Evolutionary conservation across 2,888 invertebrate genomes (phyloP), one percentile per base, ranked within the genome.

Genomic region (Cepaea hortensis): DNA sequence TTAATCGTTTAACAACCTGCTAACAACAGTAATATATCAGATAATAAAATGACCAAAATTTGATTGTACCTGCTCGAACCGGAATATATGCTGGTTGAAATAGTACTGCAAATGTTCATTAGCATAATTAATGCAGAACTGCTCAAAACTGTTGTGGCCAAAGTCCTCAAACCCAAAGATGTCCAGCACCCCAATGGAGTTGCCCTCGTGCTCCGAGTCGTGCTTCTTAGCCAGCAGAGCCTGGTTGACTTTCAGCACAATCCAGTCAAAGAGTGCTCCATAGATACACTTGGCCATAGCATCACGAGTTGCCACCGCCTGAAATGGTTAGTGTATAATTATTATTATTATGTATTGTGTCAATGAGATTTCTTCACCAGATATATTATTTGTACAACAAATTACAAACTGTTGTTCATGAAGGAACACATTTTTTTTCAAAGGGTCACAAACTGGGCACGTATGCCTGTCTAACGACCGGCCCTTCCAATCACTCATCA

Each of bases 81-180:
- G 98, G 95, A 99, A 99, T 91, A 99, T 98, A 94, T 99, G 98
- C 95, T 98, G 98, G 95, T 98, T 98, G 95, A 99, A 99, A 95
- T 98, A 98, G 95, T 98, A 97, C 95, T 99, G 98, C 83, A 99
- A 96, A 95, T 98, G 98, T 95, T 99, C 98, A 95, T 99, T 99
- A 35, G 98, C 98, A 95, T 98, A 98, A 95, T 99, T 99, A 92
- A 99, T 98, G 95, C 98, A 98, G 91, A 98, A 96, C 95, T 98
- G 98, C 95, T 99, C 98, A 95, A 98, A 98, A 94, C 98, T 98
- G 94, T 95, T 95, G 92, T 93, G 93, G 62, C 94, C 97, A 94
- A 98, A 98, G 95, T 98, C 98, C 95, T 98, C 98, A 95, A 99
- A 99, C 50, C 98, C 98, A 95, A 98, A 98, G 93, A 98, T 98